Evolutionary conservation across 2,797 vertebrate genomes (phyloP), one percentile per base, ranked within the genome.

Genomic region (Halcyon leucocephala): DNA sequence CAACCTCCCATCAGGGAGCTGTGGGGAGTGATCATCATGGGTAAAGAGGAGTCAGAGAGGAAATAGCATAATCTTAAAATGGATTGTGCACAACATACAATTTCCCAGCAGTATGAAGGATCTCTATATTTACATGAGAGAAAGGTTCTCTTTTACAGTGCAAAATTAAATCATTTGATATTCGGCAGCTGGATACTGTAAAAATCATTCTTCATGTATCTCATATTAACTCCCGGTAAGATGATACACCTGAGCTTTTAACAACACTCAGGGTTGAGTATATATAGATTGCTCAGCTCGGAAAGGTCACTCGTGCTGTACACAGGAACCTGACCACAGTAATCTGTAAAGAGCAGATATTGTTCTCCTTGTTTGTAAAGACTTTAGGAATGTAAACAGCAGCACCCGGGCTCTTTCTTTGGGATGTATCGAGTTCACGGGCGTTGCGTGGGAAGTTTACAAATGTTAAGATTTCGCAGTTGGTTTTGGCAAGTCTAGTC

Each of bases 321-420:
- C 84, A 78, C 83, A 88, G 91, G 86, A 96, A 90, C 92, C 83
- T 49, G 85, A 85, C 90, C 94, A 90, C 41, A 5, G 93, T 49
- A 29, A 92, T 94, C 95, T 95, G 94, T 41, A 95, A 96, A 95
- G 92, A 96, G 94, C 95, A 94, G 94, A 94, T 90, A 94, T 93
- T 95, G 90, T 96, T 95, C 96, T 72, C 86, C 93, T 54, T 96
- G 96, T 96, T 97, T 97, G 96, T 95, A 82, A 94, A 95, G 95
- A 89, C 93, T 89, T 95, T 37, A 65, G 88, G 91, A 97, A 97
- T 97, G 96, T 93, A 96, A 97, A 97, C 96, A 93, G 94, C 90
- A 84, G 96, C 78, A 18, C 88, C 49, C 6, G 1, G 83, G 88
- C 83, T 37, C 93, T 89, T 90, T 82, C 95, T 71, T 37, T 46